A percentile compares a stretch with the other conserved stretches of the same genome.
phyloP scores from a whole-genome alignment of 2,113 vertebrate genomes.

The Ictidomys tridecemlineatus region DNA sequence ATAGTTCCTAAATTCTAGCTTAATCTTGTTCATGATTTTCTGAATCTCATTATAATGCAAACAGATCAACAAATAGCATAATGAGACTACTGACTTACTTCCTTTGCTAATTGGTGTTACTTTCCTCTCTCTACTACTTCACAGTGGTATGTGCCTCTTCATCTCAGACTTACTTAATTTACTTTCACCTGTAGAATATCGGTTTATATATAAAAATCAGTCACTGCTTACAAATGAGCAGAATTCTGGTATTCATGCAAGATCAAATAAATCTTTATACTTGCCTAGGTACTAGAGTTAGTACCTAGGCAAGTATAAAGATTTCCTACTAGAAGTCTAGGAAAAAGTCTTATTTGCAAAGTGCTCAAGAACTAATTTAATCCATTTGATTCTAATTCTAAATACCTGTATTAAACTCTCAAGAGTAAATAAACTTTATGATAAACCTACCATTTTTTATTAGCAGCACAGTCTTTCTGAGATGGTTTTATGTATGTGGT shows the following conservation, averaged over 20 bases:
- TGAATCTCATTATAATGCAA: slow-evolving; percentile 2
- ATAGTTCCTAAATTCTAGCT: slow-evolving; percentile 33
- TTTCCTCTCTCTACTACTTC: not conserved
- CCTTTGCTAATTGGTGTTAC: not conserved
- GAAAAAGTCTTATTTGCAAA: slow-evolving; percentile 26
- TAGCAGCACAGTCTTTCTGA: slow-evolving; percentile 10
- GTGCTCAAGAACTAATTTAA: slow-evolving; percentile 38
- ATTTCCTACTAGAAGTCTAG: not conserved
- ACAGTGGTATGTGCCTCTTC: not conserved
- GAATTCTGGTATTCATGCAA: not conserved
- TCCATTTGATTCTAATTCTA: slow-evolving; percentile 31
- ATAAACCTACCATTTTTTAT: slow-evolving; percentile 24
- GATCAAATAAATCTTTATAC: slow-evolving; percentile 35
- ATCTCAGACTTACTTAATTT: slow-evolving; percentile 17
- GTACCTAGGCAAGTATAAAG: no score
- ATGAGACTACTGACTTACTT: not conserved
- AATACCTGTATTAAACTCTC: slow-evolving; percentile 8
- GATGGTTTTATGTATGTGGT: not conserved
- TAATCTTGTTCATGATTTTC: slow-evolving; percentile 40
- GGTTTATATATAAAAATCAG: slow-evolving; percentile 53
- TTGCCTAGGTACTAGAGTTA: not conserved
- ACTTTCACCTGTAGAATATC: slow-evolving; percentile 23
- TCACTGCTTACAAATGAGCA: slow-evolving; percentile 52
- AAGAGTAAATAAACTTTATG: slow-evolving; percentile 61
- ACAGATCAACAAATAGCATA: not conserved